Evolutionary conservation across 2,888 invertebrate species (phyloP).

Genomic region (Pandemis heparana): DNA sequence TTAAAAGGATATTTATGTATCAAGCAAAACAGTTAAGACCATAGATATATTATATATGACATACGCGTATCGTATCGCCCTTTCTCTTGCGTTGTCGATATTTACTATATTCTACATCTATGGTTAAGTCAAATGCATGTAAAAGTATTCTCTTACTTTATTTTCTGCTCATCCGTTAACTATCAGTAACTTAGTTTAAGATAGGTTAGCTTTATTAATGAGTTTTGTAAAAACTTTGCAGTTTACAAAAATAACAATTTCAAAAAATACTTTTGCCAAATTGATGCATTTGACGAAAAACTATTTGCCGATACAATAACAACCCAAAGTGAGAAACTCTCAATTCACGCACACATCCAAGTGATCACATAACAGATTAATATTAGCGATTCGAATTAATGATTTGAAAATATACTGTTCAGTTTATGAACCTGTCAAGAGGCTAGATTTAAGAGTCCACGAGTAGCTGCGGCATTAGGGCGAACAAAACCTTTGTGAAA

Average conservation of each 20-base stretch:
- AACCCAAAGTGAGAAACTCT: not conserved
- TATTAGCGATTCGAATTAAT: conserved; percentile 36
- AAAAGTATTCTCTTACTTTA: not conserved
- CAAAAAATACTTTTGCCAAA: not conserved
- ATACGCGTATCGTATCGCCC: no score
- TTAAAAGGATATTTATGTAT: not conserved
- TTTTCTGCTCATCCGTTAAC: no score
- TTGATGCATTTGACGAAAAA: not conserved
- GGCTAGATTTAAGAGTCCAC: conserved; percentile 10
- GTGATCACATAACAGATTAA: conserved; percentile 26
- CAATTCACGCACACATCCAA: conserved; percentile 34
- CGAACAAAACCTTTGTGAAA: not conserved
- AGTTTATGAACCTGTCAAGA: conserved; percentile 27
- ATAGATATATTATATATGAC: no score
- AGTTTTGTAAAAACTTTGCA: no score
- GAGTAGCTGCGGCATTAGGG: not conserved
- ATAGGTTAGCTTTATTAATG: no score
- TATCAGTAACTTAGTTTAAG: no score
- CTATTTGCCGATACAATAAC: not conserved
- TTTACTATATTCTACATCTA: no score
- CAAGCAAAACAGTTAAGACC: not conserved
- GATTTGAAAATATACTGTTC: conserved; percentile 40
- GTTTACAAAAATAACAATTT: not conserved
- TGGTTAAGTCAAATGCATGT: not conserved
- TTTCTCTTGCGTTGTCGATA: no score